These are phyloP conservation scores for Epinephelus cyanopodus DNA, from an alignment of 2,113 vertebrate genomes.

Conservation along the genomic window DNA sequence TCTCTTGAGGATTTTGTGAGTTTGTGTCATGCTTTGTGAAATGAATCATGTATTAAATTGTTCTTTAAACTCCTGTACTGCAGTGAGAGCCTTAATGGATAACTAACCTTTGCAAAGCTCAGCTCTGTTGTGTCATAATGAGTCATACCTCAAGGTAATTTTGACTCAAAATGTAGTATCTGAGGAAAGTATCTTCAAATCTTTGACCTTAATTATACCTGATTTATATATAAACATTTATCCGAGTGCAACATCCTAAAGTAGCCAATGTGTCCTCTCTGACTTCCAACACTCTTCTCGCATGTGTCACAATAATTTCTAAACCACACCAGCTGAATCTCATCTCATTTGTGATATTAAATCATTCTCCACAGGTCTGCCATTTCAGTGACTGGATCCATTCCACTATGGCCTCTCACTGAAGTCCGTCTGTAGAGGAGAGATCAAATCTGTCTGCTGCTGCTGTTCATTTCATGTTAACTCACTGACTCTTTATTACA, in stretches of 20 bases:
- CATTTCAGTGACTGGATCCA: slow-evolving; percentile 54
- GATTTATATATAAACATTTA: not conserved
- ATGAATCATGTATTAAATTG: not conserved
- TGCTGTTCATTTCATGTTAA: not conserved
- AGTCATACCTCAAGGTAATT: not conserved
- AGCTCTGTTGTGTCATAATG: not conserved
- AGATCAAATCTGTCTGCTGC: not conserved
- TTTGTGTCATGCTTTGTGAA: not conserved
- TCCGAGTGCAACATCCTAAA: not conserved
- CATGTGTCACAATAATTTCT: too few species aligned
- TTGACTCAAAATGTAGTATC: not conserved
- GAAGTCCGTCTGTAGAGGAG: not conserved
- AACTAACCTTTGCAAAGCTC: too few species aligned
- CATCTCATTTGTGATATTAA: not conserved
- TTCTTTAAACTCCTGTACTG: too few species aligned
- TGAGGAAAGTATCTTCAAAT: not conserved
- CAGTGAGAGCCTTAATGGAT: too few species aligned
- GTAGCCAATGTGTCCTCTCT: not conserved
- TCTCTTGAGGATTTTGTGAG: not conserved
- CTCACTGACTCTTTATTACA: not conserved
- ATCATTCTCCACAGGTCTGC: slow-evolving; percentile 35
- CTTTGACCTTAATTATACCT: not conserved
- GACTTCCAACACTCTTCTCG: too few species aligned
- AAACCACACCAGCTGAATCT: too few species aligned
- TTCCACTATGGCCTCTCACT: slow-evolving; percentile 45